Percentiles rank a stretch among this genome's conserved stretches.
phyloP scores from a whole-genome alignment of 2,113 vertebrate genomes.

The Pseudorectes ferrugineus region DNA sequence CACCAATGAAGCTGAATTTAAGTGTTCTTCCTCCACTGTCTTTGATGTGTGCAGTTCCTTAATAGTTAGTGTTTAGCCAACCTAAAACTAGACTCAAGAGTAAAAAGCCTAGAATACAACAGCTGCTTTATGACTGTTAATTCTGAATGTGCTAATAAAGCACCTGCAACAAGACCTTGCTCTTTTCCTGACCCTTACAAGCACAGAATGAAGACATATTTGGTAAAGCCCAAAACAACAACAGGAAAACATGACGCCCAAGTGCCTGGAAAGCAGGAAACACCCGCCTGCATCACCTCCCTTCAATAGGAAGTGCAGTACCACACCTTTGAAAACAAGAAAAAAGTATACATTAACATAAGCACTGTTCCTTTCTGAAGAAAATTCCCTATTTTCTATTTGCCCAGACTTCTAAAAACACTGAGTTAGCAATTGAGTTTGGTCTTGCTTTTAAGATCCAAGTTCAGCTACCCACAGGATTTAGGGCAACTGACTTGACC shows the following conservation, averaged over 20 bases:
- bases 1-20: background rate
- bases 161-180: background rate
- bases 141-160: background rate
- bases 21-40: background rate
- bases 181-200: background rate
- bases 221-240: background rate
- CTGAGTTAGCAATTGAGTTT: background rate
- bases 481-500: background rate
- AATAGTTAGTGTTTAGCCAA: background rate
- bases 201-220: background rate
- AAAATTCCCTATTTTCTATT: background rate
- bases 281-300: background rate
- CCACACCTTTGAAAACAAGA: background rate
- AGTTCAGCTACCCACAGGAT: background rate
- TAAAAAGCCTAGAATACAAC: background rate
- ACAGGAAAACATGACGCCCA: background rate
- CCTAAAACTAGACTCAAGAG: background rate
- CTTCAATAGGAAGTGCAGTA: background rate
- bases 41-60: background rate
- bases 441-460: background rate
- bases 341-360: background rate
- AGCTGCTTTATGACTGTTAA: background rate
- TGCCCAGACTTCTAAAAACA: background rate
- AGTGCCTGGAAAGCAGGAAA: conserved; percentile 5
- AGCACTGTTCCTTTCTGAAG: background rate